These are phyloP conservation scores for Saccostrea cuccullata DNA, from an alignment of 1,140 invertebrate species.

Conservation along the genomic window DNA sequence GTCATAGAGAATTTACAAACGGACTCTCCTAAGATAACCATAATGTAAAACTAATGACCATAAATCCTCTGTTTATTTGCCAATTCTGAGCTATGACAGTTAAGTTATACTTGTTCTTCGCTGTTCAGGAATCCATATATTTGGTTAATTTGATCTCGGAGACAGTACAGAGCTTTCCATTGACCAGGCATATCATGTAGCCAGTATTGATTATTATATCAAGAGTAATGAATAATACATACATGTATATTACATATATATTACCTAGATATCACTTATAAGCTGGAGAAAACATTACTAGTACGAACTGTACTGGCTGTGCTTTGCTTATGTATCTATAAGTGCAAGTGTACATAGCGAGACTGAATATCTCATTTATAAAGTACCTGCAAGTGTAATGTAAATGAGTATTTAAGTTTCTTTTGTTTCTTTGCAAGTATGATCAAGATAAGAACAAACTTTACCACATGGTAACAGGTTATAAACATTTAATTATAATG, in stretches of 20 bases:
- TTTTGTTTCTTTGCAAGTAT: too few relatives aligned
- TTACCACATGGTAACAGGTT: too few relatives aligned
- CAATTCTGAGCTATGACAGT: neutral
- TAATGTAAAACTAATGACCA: slow-evolving; percentile 22
- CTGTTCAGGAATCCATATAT: neutral
- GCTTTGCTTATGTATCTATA: neutral
- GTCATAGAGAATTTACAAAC: slow-evolving; percentile 25
- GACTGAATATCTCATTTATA: too few relatives aligned
- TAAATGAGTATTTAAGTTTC: too few relatives aligned
- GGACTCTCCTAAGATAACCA: neutral
- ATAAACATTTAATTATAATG: too few relatives aligned
- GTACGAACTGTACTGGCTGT: neutral
- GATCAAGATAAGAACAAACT: too few relatives aligned
- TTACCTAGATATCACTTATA: neutral
- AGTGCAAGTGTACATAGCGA: neutral
- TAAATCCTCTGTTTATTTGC: neutral
- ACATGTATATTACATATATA: neutral
- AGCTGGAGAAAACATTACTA: neutral
- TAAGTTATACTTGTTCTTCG: neutral
- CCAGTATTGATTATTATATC: slow-evolving; percentile 7
- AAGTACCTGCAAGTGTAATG: too few relatives aligned
- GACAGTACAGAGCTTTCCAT: neutral
- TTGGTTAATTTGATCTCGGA: neutral
- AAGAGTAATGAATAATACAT: slow-evolving; percentile 23
- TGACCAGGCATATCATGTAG: neutral